Conservation (phyloP, 2,888 invertebrate genomes). For the Lithophane semibrunnea region DNA sequence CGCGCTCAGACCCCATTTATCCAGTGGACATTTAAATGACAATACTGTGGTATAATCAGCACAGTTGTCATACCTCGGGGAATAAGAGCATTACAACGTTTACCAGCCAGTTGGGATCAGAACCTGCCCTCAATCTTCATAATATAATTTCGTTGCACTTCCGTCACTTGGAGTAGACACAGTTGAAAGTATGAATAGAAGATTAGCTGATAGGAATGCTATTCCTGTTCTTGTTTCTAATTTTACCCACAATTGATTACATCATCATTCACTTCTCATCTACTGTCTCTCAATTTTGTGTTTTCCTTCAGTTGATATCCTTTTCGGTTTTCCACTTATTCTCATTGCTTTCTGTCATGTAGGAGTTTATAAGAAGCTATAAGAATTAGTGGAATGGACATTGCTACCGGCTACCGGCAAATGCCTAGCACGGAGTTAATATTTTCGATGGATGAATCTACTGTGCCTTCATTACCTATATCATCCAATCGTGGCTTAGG, state of each 20-base stretch:
- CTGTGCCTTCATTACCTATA: not conserved
- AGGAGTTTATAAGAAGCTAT: not conserved
- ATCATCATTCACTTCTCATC: not conserved
- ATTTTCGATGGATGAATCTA: not conserved
- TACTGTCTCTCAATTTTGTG: not conserved
- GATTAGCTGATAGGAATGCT: not conserved
- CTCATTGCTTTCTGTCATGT: not conserved
- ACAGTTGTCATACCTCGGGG: constrained; percentile 44
- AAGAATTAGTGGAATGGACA: not conserved
- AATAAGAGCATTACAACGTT: constrained; percentile 50
- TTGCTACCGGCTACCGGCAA: too few relatives aligned
- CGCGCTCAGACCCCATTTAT: constrained; percentile 39
- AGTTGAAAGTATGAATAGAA: constrained; percentile 34
- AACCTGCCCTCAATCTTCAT: constrained; percentile 40
- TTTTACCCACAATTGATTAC: not conserved
- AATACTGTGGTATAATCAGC: constrained; percentile 59
- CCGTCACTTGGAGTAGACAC: constrained; percentile 23
- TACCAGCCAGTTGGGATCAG: constrained; percentile 30
- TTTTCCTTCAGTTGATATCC: not conserved
- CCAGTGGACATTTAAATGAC: constrained; percentile 55
- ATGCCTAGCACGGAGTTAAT: not conserved
- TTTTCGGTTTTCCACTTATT: not conserved
- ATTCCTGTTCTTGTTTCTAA: not conserved
- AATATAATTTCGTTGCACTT: constrained; percentile 42
- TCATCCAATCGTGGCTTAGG: not conserved